A percentile compares a stretch with the other conserved stretches of the same genome.
Conservation (phyloP, 2,888 invertebrate species). For the Drosophila emarginata region DNA sequence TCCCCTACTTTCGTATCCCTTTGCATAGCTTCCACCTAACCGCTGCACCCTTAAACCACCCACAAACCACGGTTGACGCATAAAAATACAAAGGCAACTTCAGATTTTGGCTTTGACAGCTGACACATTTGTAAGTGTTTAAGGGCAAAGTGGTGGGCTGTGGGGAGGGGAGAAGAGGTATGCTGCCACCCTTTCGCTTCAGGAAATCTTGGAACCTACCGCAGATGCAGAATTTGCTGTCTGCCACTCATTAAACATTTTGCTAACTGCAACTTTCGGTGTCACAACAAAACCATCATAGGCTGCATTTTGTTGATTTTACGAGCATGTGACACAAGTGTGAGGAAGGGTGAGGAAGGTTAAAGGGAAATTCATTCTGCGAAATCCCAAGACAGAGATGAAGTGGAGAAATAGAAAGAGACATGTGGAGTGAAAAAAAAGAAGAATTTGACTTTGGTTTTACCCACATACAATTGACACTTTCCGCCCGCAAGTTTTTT, state of each 20-base stretch:
- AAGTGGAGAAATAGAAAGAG: conserved; percentile 32
- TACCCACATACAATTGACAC: conserved; percentile 5
- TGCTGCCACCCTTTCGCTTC: conserved; percentile 2
- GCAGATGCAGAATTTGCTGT: conserved; percentile 58
- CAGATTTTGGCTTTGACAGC: conserved; percentile 68
- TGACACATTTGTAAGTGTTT: conserved; percentile 68
- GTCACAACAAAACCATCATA: conserved; percentile 68
- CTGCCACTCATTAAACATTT: conserved; percentile 70
- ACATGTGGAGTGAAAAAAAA: background rate
- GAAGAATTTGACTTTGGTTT: background rate
- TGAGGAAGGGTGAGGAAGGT: background rate
- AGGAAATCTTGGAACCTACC: conserved; percentile 54
- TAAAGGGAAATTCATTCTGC: conserved; percentile 53
- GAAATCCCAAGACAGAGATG: conserved; percentile 45
- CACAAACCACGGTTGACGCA: conserved; percentile 34
- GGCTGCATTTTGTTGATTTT: conserved; percentile 64
- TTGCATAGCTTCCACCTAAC: background rate
- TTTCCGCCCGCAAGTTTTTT: conserved; percentile 46
- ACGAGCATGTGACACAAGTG: conserved; percentile 60
- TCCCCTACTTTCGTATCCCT: background rate
- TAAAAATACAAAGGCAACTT: conserved; percentile 68
- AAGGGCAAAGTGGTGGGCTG: conserved; percentile 26
- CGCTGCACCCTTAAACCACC: conserved; percentile 5
- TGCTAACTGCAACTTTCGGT: conserved; percentile 63
- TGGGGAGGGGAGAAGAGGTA: conserved; percentile 21